Conservation (phyloP, 2,113 vertebrate species). For the Platysteira castanea region DNA sequence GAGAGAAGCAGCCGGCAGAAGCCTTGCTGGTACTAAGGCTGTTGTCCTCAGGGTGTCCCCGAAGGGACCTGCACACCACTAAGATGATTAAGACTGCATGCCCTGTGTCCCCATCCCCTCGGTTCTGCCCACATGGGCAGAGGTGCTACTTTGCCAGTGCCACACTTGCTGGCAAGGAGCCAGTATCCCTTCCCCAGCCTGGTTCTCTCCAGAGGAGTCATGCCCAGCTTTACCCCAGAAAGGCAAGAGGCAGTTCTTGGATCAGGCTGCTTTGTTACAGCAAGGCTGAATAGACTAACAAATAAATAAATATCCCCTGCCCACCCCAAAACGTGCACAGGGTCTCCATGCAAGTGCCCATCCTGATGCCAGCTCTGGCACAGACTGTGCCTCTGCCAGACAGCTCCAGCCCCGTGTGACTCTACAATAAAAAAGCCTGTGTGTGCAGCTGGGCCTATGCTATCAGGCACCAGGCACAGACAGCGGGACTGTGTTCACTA, state of each 20-base stretch:
- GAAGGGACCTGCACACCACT: accelerated
- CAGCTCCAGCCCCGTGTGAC: neutral
- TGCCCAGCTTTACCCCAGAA: neutral
- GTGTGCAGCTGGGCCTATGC: neutral
- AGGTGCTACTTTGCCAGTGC: neutral
- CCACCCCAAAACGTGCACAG: neutral
- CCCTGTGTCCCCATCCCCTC: neutral
- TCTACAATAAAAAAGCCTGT: neutral
- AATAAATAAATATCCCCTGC: neutral
- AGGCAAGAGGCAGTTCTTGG: neutral
- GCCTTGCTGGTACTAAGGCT: neutral
- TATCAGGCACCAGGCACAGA: neutral
- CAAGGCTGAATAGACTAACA: neutral
- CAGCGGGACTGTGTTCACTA: accelerated
- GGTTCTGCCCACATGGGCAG: neutral
- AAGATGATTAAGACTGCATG: neutral
- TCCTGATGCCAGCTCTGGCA: neutral
- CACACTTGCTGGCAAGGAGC: neutral
- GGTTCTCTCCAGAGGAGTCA: neutral
- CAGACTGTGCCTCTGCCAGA: neutral
- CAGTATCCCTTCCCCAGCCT: neutral
- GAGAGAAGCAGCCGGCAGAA: neutral
- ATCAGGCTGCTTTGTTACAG: slow-evolving; percentile 36
- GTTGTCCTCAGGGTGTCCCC: accelerated
- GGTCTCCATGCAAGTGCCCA: neutral